Conservation (phyloP, 2,113 vertebrate genomes). For the Malaclemys terrapin region DNA sequence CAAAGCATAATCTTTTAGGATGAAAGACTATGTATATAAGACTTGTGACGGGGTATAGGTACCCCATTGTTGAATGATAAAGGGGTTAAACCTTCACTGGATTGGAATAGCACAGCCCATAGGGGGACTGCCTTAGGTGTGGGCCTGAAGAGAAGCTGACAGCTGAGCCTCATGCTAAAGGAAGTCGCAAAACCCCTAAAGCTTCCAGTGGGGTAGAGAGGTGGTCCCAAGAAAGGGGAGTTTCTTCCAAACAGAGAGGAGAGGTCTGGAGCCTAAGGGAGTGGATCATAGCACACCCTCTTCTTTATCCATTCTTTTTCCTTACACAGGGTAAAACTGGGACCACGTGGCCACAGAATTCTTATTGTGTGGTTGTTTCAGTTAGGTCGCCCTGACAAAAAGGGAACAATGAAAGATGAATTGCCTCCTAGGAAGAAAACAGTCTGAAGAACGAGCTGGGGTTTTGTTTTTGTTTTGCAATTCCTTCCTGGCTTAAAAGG, state of each 20-base stretch:
- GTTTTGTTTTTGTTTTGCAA: neutral
- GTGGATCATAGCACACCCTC: neutral
- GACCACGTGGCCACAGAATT: neutral
- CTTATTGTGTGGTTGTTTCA: neutral
- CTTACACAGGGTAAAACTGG: neutral
- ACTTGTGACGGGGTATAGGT: neutral
- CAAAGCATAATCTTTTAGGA: neutral
- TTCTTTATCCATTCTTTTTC: neutral
- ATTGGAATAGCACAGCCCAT: neutral
- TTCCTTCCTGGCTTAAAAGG: neutral
- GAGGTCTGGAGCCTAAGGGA: neutral
- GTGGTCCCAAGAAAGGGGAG: neutral
- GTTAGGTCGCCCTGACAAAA: neutral
- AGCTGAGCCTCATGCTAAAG: neutral
- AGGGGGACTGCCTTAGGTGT: neutral
- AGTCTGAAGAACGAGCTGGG: neutral
- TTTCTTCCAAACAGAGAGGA: neutral
- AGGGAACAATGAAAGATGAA: neutral
- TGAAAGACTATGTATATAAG: neutral
- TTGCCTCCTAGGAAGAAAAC: neutral
- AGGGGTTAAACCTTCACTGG: neutral
- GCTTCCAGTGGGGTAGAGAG: accelerated
- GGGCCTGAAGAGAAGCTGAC: neutral
- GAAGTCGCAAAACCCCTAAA: neutral
- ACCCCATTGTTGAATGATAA: neutral